These are phyloP conservation scores for Sinelater perroti DNA, from an alignment of 2,888 invertebrate genomes.

Conservation along the genomic window DNA sequence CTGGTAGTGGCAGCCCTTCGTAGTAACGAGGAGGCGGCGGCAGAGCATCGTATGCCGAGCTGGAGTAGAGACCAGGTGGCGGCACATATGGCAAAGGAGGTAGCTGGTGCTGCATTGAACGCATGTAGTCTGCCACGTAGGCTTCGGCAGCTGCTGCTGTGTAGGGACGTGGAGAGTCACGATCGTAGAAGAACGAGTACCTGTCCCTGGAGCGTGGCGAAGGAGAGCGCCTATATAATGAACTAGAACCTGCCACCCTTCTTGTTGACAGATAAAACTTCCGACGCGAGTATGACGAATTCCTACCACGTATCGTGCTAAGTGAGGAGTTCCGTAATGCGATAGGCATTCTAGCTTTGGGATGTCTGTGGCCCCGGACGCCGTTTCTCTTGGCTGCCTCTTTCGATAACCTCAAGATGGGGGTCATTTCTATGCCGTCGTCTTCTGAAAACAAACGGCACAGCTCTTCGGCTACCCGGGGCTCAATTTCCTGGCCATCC, in stretches of 20 bases:
- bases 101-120: conserved; percentile 85
- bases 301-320: conserved; percentile 65
- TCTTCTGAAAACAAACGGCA: conserved; percentile 95
- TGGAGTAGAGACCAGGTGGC: conserved; percentile 64
- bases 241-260: conserved; percentile 65
- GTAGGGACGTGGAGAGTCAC: conserved; percentile 62
- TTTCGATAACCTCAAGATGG: conserved; percentile 85
- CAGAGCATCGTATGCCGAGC: conserved; percentile 53
- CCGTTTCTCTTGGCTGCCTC: conserved; percentile 74
- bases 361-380: conserved; percentile 57
- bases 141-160: conserved; percentile 78
- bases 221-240: conserved; percentile 66
- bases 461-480: conserved; percentile 91
- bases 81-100: conserved; percentile 87
- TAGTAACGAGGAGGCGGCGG: conserved; percentile 85
- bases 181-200: conserved; percentile 70
- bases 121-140: conserved; percentile 89
- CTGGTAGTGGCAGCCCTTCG: conserved; percentile 77
- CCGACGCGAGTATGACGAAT: conserved; percentile 65
- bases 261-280: conserved; percentile 73
- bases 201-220: conserved; percentile 70
- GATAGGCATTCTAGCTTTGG: conserved; percentile 60
- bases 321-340: conserved; percentile 62
- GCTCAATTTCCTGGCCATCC: conserved; percentile 98
- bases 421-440: conserved; percentile 88